These are phyloP conservation scores for Syngnathus floridae DNA, from an alignment of 2,113 vertebrate genomes.

Conservation along the genomic window DNA sequence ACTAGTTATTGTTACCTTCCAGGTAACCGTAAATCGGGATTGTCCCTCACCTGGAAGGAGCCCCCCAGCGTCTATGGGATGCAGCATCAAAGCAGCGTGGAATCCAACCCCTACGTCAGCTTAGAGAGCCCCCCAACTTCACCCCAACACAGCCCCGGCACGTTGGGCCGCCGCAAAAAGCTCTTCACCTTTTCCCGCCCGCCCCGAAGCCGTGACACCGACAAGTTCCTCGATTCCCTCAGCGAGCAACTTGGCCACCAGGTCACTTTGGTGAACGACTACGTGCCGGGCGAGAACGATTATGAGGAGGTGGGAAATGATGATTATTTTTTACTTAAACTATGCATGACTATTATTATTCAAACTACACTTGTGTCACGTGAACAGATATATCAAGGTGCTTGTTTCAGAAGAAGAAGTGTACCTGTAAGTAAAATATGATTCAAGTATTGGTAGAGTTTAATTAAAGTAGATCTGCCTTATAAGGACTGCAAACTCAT, in stretches of 20 bases:
- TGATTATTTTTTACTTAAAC: background rate
- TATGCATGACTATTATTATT: conserved; percentile 21
- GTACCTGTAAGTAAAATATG: conserved; percentile 53
- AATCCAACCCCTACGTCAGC: conserved; percentile 94
- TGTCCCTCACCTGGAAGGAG: conserved; percentile 80
- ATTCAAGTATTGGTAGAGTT: conserved; percentile 29
- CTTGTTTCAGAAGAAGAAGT: conserved; percentile 62
- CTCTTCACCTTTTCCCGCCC: conserved; percentile 91
- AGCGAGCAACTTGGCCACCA: conserved; percentile 90
- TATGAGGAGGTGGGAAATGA: conserved; percentile 84
- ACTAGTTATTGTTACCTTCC: conserved; percentile 4
- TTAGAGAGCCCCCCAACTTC: conserved; percentile 86
- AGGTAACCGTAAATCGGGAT: conserved; percentile 76
- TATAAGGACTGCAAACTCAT: background rate
- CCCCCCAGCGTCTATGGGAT: conserved; percentile 74
- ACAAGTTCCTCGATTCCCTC: conserved; percentile 88
- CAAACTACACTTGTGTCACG: conserved; percentile 60
- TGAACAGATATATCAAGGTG: conserved; percentile 61
- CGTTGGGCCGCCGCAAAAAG: conserved; percentile 77
- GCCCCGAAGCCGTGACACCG: conserved; percentile 83
- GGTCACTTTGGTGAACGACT: conserved; percentile 84
- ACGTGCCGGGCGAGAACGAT: conserved; percentile 85
- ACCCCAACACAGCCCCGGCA: conserved; percentile 73
- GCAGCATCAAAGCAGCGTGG: conserved; percentile 81
- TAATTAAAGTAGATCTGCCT: conserved; percentile 5